Percentiles rank a stretch among this genome's conserved stretches.
Conservation (phyloP, 2,797 vertebrate species). For the Sebastiscus albofasciatus region DNA sequence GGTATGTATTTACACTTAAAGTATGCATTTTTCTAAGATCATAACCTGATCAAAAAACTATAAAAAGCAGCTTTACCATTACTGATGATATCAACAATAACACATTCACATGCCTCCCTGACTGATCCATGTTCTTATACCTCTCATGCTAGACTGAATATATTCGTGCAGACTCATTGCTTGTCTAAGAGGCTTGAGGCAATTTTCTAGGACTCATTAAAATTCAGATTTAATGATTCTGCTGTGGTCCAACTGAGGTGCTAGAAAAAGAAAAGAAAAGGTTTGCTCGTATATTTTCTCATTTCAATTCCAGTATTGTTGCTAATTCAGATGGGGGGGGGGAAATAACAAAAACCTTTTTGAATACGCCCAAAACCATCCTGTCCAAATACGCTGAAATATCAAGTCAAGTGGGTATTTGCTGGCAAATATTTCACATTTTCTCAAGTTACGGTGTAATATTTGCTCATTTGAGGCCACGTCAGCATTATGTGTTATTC, state of each 20-base stretch:
- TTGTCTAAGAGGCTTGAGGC: neutral
- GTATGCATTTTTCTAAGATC: neutral
- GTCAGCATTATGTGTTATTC: neutral
- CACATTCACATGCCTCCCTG: neutral
- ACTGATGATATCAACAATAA: neutral
- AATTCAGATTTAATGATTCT: neutral
- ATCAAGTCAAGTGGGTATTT: constrained; percentile 66
- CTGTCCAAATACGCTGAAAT: constrained; percentile 14
- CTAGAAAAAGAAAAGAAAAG: neutral
- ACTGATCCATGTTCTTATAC: neutral
- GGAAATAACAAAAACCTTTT: neutral
- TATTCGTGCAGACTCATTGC: neutral
- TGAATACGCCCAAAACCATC: neutral
- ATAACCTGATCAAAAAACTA: neutral
- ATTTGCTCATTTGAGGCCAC: constrained; percentile 38
- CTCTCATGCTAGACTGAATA: constrained; percentile 6
- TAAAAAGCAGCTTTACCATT: neutral
- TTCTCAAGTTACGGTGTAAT: constrained; percentile 8
- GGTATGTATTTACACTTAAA: neutral
- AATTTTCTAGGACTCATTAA: neutral
- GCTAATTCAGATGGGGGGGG: neutral
- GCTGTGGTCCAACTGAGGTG: neutral
- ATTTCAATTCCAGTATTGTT: neutral
- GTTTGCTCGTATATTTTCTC: neutral
- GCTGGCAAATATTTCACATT: constrained; percentile 77